Evolutionary conservation across 2,113 vertebrate genomes (phyloP).

Genomic region (Arenaria interpres): DNA sequence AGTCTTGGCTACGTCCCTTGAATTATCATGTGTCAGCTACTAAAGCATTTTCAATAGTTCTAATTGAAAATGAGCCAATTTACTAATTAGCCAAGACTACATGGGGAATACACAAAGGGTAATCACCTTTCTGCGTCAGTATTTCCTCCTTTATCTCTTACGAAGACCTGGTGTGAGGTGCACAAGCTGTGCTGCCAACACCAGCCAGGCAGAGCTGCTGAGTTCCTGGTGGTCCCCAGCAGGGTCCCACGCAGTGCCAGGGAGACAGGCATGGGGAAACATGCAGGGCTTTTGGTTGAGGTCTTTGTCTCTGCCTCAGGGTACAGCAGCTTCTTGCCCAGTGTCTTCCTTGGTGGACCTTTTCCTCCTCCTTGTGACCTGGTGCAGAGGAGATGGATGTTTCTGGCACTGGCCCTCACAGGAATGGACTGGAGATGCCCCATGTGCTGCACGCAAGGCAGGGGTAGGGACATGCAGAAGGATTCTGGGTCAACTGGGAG

Average conservation of each 20-base stretch:
- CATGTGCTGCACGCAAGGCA: fast-evolving
- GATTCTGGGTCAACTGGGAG: not conserved
- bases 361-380: not conserved
- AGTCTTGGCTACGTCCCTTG: constrained; percentile 19
- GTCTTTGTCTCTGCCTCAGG: fast-evolving
- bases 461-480: not conserved
- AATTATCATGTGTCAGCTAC: constrained; percentile 34
- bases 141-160: constrained; percentile 11
- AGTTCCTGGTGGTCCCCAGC: not conserved
- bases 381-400: not conserved
- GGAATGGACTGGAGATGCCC: not conserved
- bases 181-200: not conserved
- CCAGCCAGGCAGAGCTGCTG: not conserved
- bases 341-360: not conserved
- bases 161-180: not conserved
- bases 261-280: not conserved
- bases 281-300: not conserved
- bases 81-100: constrained; percentile 55
- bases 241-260: fast-evolving
- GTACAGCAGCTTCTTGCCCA: not conserved
- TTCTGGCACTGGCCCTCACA: not conserved
- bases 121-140: constrained; percentile 14
- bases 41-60: constrained; percentile 48
- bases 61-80: constrained; percentile 56
- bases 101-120: constrained; percentile 24